These are phyloP conservation scores for Calephelis virginiensis DNA, from an alignment of 1,140 invertebrate genomes.

Conservation along the genomic window DNA sequence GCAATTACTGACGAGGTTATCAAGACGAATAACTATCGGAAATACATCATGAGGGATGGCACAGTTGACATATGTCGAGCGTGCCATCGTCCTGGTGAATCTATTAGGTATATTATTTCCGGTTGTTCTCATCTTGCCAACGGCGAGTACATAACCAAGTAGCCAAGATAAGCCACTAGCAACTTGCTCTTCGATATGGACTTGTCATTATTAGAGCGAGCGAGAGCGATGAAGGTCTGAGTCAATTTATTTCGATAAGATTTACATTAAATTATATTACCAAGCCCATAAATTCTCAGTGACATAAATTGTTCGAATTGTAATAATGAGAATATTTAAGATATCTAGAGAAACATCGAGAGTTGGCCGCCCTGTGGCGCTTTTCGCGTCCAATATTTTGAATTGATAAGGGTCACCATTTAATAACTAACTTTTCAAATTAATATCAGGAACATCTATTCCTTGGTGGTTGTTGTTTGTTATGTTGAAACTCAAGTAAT, in stretches of 20 bases:
- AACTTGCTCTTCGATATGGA: no score
- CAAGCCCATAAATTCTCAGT: neutral
- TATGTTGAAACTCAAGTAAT: conserved; percentile 19
- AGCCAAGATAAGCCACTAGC: no score
- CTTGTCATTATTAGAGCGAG: no score
- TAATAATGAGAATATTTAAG: conserved; percentile 12
- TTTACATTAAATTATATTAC: neutral
- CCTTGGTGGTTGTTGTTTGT: conserved; percentile 19
- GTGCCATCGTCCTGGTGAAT: no score
- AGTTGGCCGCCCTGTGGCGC: conserved; percentile 15
- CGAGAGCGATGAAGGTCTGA: no score
- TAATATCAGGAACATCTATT: conserved; percentile 32
- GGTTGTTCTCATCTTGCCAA: no score
- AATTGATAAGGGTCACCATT: conserved; percentile 42
- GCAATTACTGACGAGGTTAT: no score
- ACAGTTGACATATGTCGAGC: no score
- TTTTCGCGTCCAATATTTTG: conserved; percentile 31
- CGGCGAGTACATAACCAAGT: no score
- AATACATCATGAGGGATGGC: no score
- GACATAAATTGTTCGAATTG: neutral
- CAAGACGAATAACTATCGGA: no score
- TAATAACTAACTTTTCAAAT: conserved; percentile 37
- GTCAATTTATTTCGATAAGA: neutral
- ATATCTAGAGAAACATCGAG: conserved; percentile 3
- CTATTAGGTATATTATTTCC: no score